Conservation (phyloP, 1,140 invertebrate species). For the Drusus annulatus region DNA sequence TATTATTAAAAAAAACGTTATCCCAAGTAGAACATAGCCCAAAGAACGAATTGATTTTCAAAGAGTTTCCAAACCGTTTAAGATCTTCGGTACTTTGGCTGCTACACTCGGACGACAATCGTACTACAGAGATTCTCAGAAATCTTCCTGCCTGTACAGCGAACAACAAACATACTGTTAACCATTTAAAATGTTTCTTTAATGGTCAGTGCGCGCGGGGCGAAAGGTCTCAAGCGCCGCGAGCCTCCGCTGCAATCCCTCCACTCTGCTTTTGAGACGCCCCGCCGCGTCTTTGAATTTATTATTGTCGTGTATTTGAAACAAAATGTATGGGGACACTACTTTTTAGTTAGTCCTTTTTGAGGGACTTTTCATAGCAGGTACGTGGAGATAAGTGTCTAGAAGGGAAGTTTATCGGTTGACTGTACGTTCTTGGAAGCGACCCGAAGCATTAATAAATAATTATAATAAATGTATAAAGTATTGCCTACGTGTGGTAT, state of each 20-base stretch:
- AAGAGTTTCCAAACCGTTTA: background rate
- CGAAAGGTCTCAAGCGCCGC: constrained; percentile 45
- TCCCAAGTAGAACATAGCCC: no score
- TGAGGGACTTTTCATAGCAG: constrained; percentile 32
- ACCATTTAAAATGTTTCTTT: constrained; percentile 60
- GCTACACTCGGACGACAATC: constrained; percentile 50
- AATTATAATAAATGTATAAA: background rate
- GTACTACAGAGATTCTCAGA: constrained; percentile 58
- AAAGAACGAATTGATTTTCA: no score
- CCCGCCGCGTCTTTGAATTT: constrained; percentile 56
- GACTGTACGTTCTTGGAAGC: constrained; percentile 14
- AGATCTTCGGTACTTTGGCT: constrained; percentile 5
- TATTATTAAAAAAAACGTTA: no score
- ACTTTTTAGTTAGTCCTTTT: constrained; percentile 55
- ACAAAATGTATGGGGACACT: constrained; percentile 58
- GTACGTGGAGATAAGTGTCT: constrained; percentile 36
- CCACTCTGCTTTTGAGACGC: constrained; percentile 22
- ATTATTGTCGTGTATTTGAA: constrained; percentile 60
- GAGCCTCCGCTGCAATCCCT: background rate
- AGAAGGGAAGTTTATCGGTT: background rate
- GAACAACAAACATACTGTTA: constrained; percentile 59
- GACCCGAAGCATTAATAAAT: background rate
- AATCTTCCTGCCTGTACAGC: constrained; percentile 57
- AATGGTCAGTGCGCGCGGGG: constrained; percentile 47
- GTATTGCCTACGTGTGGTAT: background rate